Evolutionary conservation across 2,888 invertebrate genomes (phyloP).

Genomic region (Rhagium mordax): DNA sequence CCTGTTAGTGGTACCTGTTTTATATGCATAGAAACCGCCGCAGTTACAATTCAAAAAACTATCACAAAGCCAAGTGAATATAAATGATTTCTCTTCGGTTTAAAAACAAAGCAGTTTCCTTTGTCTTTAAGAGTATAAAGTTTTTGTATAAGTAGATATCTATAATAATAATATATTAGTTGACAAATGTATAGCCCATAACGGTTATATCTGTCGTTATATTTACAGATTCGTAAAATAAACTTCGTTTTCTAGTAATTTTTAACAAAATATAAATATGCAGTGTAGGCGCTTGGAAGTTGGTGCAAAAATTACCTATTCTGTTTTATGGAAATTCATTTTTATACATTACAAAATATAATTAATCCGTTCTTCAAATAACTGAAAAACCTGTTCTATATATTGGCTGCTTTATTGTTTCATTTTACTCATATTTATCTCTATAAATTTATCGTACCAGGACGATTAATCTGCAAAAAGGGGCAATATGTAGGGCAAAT

Average conservation of each 20-base stretch:
- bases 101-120: background rate
- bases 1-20: constrained; percentile 4
- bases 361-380: background rate
- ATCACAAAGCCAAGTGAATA: background rate
- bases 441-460: background rate
- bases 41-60: background rate
- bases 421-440: background rate
- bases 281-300: too few relatives aligned
- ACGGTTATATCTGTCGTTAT: background rate
- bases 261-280: background rate
- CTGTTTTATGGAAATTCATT: background rate
- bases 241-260: background rate
- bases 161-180: background rate
- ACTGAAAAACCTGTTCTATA: too few relatives aligned
- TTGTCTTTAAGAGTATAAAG: background rate
- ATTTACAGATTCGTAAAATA: background rate
- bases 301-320: background rate
- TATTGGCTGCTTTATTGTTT: too few relatives aligned
- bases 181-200: background rate
- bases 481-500: constrained; percentile 46
- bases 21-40: background rate
- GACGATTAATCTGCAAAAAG: constrained; percentile 6
- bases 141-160: background rate
- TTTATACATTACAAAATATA: background rate
- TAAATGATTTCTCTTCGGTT: background rate